These are phyloP conservation scores for Armadillidium nasatum DNA, from an alignment of 1,140 invertebrate species.

Conservation along the genomic window DNA sequence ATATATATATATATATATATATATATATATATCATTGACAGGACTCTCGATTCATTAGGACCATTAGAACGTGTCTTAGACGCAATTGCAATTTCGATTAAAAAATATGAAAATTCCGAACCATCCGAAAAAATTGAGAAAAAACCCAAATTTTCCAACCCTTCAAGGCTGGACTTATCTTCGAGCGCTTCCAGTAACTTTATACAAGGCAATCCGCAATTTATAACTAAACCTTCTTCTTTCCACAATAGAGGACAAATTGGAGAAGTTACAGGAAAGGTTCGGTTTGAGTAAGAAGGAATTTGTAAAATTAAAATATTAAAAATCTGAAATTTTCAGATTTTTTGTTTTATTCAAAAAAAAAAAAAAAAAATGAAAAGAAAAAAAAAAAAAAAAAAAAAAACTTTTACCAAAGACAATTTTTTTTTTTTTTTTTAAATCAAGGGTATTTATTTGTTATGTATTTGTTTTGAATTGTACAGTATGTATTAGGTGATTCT, in stretches of 20 bases:
- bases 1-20: too few species aligned
- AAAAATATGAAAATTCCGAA: not conserved
- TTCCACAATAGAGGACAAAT: not conserved
- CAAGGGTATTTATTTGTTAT: too few species aligned
- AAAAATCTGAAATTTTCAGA: too few species aligned
- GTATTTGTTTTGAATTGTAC: too few species aligned
- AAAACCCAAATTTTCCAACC: not conserved
- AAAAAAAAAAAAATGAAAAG: too few species aligned
- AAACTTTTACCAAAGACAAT: too few species aligned
- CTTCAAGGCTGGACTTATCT: not conserved
- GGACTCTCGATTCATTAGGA: not conserved
- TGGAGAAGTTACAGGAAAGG: not conserved
- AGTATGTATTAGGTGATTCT: too few species aligned
- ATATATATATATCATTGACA: not conserved
- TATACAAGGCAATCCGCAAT: not conserved
- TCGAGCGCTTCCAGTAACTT: not conserved
- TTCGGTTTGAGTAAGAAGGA: not conserved
- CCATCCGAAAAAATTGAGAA: not conserved
- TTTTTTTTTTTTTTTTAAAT: too few species aligned
- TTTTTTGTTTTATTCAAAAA: too few species aligned
- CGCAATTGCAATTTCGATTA: not conserved
- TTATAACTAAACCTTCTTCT: not conserved
- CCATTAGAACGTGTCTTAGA: not conserved
- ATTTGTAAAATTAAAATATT: too few species aligned
- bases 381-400: too few species aligned